Conservation (phyloP, 2,888 invertebrate species). For the Diplolepis rosae region DNA sequence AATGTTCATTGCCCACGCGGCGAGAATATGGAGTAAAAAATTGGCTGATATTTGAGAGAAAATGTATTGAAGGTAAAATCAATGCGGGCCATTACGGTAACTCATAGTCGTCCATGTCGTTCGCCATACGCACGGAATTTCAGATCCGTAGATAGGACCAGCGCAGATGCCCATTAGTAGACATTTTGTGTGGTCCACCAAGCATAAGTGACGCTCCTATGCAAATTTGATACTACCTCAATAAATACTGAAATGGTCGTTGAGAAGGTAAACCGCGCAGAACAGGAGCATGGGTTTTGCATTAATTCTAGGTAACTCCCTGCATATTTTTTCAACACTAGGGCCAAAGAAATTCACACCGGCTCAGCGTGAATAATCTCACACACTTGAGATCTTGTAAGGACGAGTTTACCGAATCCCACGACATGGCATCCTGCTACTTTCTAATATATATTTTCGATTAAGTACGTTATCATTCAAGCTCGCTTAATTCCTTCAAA, state of each 20-base stretch:
- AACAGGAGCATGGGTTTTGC: slow-evolving; percentile 59
- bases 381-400: background rate
- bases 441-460: slow-evolving; percentile 2
- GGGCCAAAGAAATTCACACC: slow-evolving; percentile 18
- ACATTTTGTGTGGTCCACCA: slow-evolving; percentile 71
- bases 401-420: background rate
- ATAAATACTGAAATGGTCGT: slow-evolving; percentile 69
- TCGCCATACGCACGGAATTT: slow-evolving; percentile 54
- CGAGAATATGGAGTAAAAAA: background rate
- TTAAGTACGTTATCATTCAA: background rate
- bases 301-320: slow-evolving; percentile 61
- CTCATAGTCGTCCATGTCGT: slow-evolving; percentile 32
- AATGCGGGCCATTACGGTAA: slow-evolving; percentile 30
- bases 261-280: slow-evolving; percentile 51
- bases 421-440: background rate
- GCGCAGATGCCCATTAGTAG: slow-evolving; percentile 67
- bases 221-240: slow-evolving; percentile 69
- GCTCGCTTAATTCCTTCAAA: no score
- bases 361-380: slow-evolving; percentile 11
- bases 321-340: slow-evolving; percentile 48
- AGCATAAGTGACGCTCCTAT: slow-evolving; percentile 66
- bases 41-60: slow-evolving; percentile 5
- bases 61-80: slow-evolving; percentile 26
- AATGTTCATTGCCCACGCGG: background rate
- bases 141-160: slow-evolving; percentile 57